These are phyloP conservation scores for Drosophila kanekoi DNA, from an alignment of 2,888 invertebrate genomes.

Conservation along the genomic window DNA sequence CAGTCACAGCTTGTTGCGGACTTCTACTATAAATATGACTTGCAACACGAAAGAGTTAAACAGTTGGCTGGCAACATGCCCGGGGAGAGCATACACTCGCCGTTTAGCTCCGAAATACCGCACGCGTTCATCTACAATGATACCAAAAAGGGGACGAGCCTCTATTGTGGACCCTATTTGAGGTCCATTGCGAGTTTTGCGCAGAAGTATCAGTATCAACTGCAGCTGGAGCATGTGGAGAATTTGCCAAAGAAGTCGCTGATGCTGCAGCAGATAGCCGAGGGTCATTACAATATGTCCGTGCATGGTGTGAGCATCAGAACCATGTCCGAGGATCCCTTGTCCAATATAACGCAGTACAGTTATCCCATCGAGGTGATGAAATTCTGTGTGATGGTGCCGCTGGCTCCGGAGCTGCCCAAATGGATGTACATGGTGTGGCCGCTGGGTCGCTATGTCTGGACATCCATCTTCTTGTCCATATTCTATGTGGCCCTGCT, in stretches of 20 bases:
- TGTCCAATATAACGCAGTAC: constrained; percentile 26
- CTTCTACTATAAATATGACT: constrained; percentile 49
- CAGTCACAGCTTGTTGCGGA: background rate
- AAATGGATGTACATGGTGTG: constrained; percentile 81
- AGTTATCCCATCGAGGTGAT: constrained; percentile 79
- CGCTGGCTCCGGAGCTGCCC: constrained; percentile 80
- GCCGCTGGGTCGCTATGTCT: constrained; percentile 79
- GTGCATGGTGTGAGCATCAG: constrained; percentile 57
- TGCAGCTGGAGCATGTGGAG: constrained; percentile 55
- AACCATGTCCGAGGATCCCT: constrained; percentile 8
- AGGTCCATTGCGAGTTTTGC: constrained; percentile 67
- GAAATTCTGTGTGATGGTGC: constrained; percentile 82
- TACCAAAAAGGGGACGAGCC: background rate
- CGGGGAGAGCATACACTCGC: constrained; percentile 43
- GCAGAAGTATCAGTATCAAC: constrained; percentile 44
- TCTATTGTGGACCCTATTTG: constrained; percentile 64
- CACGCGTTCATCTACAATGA: constrained; percentile 63
- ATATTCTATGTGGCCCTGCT: constrained; percentile 77
- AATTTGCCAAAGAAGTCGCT: constrained; percentile 48
- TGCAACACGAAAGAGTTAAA: constrained; percentile 20
- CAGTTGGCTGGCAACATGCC: constrained; percentile 52
- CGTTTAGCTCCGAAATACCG: constrained; percentile 66
- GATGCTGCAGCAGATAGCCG: constrained; percentile 47
- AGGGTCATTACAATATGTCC: constrained; percentile 67
- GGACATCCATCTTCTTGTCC: constrained; percentile 63